A percentile compares a stretch with the other conserved stretches of the same genome.
phyloP scores from a whole-genome alignment of 2,888 invertebrate species.

The Amiota communis region DNA sequence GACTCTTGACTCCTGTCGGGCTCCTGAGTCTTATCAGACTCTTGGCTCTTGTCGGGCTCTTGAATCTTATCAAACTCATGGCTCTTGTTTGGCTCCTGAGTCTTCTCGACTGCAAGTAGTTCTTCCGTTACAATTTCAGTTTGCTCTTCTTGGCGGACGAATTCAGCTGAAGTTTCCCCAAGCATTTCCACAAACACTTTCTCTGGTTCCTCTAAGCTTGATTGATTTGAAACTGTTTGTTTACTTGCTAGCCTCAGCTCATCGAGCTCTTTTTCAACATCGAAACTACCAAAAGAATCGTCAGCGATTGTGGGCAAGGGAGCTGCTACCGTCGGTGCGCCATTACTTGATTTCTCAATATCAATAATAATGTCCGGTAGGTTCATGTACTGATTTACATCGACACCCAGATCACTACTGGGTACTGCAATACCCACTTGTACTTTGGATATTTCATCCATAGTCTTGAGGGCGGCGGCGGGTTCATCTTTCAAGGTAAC shows the following conservation, averaged over 20 bases:
- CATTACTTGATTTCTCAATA: conserved; percentile 68
- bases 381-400: conserved; percentile 64
- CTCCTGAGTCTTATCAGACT: background rate
- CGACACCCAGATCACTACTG: conserved; percentile 55
- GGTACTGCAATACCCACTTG: conserved; percentile 58
- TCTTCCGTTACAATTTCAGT: background rate
- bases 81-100: background rate
- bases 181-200: conserved; percentile 46
- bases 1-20: too few relatives aligned
- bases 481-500: conserved; percentile 39
- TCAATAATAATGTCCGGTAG: conserved; percentile 73
- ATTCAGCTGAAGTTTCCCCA: background rate
- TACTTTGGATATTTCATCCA: conserved; percentile 46
- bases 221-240: conserved; percentile 44
- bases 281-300: conserved; percentile 62
- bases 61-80: too few relatives aligned
- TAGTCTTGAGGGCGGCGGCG: conserved; percentile 20
- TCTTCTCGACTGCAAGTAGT: conserved; percentile 16
- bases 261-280: conserved; percentile 68
- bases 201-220: conserved; percentile 33
- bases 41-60: background rate
- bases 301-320: conserved; percentile 37
- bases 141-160: too few relatives aligned
- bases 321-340: conserved; percentile 3
- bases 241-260: conserved; percentile 53